phyloP scores from a whole-genome alignment of 1,140 invertebrate genomes.

The Telenomus remus region DNA sequence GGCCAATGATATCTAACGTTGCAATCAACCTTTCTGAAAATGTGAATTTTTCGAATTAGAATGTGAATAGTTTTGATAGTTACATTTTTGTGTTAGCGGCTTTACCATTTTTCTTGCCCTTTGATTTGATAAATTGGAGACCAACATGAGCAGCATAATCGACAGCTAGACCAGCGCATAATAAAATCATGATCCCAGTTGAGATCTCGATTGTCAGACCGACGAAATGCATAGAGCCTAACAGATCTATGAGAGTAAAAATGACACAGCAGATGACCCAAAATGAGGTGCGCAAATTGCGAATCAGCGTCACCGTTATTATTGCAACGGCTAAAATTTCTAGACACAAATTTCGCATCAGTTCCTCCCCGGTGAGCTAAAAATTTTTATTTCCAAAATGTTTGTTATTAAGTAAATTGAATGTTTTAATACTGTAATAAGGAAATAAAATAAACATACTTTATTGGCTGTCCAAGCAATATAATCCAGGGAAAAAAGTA shows the following conservation, averaged over 20 bases:
- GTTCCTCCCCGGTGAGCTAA: slow-evolving; percentile 77
- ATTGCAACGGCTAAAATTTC: slow-evolving; percentile 75
- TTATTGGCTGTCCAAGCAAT: slow-evolving; percentile 69
- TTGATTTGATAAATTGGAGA: slow-evolving; percentile 74
- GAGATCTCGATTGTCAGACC: slow-evolving; percentile 78
- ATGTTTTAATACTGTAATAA: no score
- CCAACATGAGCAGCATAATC: slow-evolving; percentile 79
- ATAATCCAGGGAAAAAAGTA: slow-evolving; percentile 69
- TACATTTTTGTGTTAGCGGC: background rate
- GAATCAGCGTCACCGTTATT: slow-evolving; percentile 76
- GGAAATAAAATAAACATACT: slow-evolving; percentile 43
- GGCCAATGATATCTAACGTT: slow-evolving; percentile 72
- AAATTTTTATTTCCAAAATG: slow-evolving; percentile 24
- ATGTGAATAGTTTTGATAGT: no score
- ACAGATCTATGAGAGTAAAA: slow-evolving; percentile 77
- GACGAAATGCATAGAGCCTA: slow-evolving; percentile 77
- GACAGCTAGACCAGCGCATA: slow-evolving; percentile 76
- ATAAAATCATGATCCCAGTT: slow-evolving; percentile 75
- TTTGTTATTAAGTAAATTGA: background rate
- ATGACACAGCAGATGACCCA: slow-evolving; percentile 76
- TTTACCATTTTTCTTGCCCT: slow-evolving; percentile 72
- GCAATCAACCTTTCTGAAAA: slow-evolving; percentile 69
- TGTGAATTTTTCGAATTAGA: no score
- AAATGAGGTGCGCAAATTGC: slow-evolving; percentile 75
- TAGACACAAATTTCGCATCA: slow-evolving; percentile 76